Evolutionary conservation across 1,140 invertebrate genomes (phyloP), one percentile per base, ranked within the genome.

Genomic region (Tetramorium alpestre): DNA sequence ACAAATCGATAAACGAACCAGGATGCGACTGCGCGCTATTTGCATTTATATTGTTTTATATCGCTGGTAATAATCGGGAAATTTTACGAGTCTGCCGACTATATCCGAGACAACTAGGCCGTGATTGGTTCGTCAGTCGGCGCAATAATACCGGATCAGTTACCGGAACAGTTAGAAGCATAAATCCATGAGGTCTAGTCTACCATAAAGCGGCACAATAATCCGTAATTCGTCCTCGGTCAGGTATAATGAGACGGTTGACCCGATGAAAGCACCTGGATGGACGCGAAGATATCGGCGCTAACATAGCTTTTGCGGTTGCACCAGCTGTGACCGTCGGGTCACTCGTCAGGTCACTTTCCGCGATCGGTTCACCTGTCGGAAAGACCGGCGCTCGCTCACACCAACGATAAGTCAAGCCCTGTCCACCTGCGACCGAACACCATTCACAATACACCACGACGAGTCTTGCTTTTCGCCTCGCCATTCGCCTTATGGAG

Each of bases 321-420:
- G 78, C 85, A 89, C 69, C 88, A 89, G 88, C 78, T 89, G 85
- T 84, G 78, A 72, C 88, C 70, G 67, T 41, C 67, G 65, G 89
- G 88, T 90, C 89, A 90, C 88, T 73, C 51, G 75, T 70, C 58
- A 70, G 86, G 86, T 88, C 89, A 90, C 69, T 88, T 85, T 90
- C 67, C 44, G 33, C 65, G 86, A 90, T 86, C 56, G 56, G 65
- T 60, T 87, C 72, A 88, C 89, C 87, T 91, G 77, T 88, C 62
- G 64, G 25, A 75, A 62, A 69, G 78, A 84, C 67, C 78, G 65
- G 76, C 38, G 76, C 72, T 44, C 65, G 64, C 25, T 78, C 69
- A 33, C 69, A 28, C 47, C 18, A 47, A 69, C 67, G 67, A 60
- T 54, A 84, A 47, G 72, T 60, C 76, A 44, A 84, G 80, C 69